Evolutionary conservation across 2,113 vertebrate species (phyloP).

Genomic region (Gnathonemus echidnorhynchus): DNA sequence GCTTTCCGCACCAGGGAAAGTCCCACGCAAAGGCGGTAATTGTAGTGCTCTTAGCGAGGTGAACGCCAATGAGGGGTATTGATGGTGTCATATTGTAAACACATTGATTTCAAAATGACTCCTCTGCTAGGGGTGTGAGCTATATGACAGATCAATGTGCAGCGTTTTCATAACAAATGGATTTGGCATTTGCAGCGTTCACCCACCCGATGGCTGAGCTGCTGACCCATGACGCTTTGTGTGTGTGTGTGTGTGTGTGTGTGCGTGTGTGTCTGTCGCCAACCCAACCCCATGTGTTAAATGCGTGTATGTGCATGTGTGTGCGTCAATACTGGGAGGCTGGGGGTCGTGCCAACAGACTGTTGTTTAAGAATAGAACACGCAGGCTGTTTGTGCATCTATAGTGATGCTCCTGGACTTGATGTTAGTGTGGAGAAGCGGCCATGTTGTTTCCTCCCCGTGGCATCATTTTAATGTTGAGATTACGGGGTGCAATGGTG

Average conservation of each 20-base stretch:
- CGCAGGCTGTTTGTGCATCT: not conserved
- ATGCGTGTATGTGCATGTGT: not conserved
- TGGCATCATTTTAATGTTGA: not conserved
- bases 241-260: not conserved
- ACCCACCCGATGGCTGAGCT: slow-evolving; percentile 24
- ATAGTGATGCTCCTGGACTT: not conserved
- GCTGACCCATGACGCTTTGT: slow-evolving; percentile 40
- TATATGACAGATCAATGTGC: slow-evolving; percentile 64
- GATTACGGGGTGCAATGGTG: not conserved
- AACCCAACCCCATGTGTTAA: too few species aligned
- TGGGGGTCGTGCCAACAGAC: not conserved
- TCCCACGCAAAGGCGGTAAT: slow-evolving; percentile 27
- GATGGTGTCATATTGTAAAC: slow-evolving; percentile 43
- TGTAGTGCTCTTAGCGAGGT: slow-evolving; percentile 33
- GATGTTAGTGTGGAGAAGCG: not conserved
- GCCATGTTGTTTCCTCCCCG: not conserved
- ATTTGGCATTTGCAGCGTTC: slow-evolving; percentile 56
- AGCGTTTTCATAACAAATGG: slow-evolving; percentile 61
- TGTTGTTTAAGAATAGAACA: slow-evolving; percentile 12
- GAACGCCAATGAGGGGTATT: slow-evolving; percentile 52
- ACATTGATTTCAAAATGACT: slow-evolving; percentile 46
- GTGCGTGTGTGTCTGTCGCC: not conserved
- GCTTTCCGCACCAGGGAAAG: not conserved
- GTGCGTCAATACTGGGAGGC: not conserved
- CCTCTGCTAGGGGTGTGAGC: slow-evolving; percentile 42